Conservation (phyloP, 2,113 vertebrate genomes). For the Vanacampus margaritifer region DNA sequence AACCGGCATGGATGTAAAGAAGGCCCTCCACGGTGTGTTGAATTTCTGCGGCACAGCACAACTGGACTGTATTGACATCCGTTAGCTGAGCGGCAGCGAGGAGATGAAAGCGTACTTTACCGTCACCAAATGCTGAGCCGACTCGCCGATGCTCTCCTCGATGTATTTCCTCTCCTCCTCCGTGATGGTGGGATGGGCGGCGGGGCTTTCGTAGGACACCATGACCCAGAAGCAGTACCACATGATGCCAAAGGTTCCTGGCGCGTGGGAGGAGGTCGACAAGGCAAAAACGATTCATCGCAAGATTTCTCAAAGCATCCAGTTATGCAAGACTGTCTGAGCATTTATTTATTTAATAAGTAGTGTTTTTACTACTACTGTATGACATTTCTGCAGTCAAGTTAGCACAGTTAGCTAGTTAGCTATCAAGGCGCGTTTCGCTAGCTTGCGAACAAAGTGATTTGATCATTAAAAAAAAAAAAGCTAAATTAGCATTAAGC, state of each 20-base stretch:
- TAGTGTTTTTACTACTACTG: too few species aligned
- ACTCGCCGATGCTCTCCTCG: conserved; percentile 93
- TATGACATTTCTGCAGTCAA: too few species aligned
- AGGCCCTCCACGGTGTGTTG: conserved; percentile 83
- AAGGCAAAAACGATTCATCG: neutral
- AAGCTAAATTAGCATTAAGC: too few species aligned
- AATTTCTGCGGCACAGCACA: conserved; percentile 76
- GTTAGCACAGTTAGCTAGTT: too few species aligned
- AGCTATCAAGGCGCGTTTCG: too few species aligned
- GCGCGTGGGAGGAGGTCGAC: neutral
- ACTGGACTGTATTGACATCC: neutral
- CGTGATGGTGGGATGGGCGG: conserved; percentile 91
- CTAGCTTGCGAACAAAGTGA: too few species aligned
- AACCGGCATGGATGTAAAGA: conserved; percentile 91
- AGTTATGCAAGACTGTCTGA: too few species aligned
- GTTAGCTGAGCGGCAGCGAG: neutral
- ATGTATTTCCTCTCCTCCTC: conserved; percentile 93
- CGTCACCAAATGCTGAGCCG: conserved; percentile 76
- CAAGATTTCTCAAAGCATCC: too few species aligned
- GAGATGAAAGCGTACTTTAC: conserved; percentile 35
- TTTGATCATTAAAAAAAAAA: too few species aligned
- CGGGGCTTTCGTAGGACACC: conserved; percentile 97
- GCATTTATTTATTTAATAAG: too few species aligned
- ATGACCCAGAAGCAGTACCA: conserved; percentile 99
- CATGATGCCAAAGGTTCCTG: conserved; percentile 90